Evolutionary conservation across 2,888 invertebrate species (phyloP).

Genomic region (Congeria kusceri): DNA sequence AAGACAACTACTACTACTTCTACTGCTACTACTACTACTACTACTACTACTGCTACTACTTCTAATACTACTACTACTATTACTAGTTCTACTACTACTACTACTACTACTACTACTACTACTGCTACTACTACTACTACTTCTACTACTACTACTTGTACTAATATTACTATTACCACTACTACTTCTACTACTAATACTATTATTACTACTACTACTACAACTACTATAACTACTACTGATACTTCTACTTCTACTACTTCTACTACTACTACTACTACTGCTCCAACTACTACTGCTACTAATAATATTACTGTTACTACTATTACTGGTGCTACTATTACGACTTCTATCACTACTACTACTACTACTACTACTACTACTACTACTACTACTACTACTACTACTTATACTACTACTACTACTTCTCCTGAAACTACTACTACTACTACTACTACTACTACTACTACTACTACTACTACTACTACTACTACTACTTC

Average conservation of each 20-base stretch:
- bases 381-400: neutral
- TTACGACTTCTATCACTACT: neutral
- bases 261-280: neutral
- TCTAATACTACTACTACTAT: neutral
- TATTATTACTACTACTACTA: neutral
- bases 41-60: neutral
- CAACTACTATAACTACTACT: neutral
- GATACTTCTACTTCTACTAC: neutral
- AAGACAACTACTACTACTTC: neutral
- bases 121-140: neutral
- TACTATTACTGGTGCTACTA: neutral
- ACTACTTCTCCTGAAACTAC: neutral
- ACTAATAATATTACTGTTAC: neutral
- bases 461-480: constrained; percentile 2
- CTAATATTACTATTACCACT: neutral
- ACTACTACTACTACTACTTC: constrained; percentile 4
- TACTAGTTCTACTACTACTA: constrained; percentile 3
- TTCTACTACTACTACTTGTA: neutral
- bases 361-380: constrained; percentile 2
- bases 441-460: neutral
- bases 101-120: constrained; percentile 4
- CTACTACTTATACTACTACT: neutral
- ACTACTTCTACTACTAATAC: neutral
- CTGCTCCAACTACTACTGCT: neutral
- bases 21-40: constrained; percentile 1